These are phyloP conservation scores for Uria lomvia DNA, from an alignment of 2,113 vertebrate species.

Conservation along the genomic window DNA sequence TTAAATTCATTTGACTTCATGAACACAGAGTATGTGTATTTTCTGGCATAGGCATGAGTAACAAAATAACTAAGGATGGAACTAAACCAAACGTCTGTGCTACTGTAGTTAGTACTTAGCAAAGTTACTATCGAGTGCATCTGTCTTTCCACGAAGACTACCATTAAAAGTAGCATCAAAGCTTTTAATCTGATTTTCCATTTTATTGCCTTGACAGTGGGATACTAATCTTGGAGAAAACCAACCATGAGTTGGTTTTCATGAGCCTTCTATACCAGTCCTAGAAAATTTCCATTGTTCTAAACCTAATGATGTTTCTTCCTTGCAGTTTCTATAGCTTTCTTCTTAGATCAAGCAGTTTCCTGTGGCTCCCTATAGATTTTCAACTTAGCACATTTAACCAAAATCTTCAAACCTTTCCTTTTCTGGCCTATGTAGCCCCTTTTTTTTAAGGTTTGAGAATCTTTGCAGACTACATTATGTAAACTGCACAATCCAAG, in stretches of 20 bases:
- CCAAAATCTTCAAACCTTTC: background rate
- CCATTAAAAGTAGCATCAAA: background rate
- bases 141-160: background rate
- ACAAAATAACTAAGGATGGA: background rate
- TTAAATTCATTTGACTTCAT: background rate
- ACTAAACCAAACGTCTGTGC: background rate
- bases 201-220: background rate
- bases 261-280: background rate
- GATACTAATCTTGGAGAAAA: background rate
- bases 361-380: background rate
- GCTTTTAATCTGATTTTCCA: background rate
- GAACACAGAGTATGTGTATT: background rate
- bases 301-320: background rate
- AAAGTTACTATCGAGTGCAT: background rate
- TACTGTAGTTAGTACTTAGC: background rate
- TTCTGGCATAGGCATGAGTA: background rate
- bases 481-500: background rate
- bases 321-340: background rate
- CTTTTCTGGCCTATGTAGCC: background rate
- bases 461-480: background rate
- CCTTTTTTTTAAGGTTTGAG: background rate
- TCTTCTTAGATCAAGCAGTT: background rate
- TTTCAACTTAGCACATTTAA: background rate
- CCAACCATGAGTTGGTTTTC: background rate
- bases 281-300: background rate